Conservation (phyloP, 2,797 vertebrate species). For the Phoebastria nigripes region DNA sequence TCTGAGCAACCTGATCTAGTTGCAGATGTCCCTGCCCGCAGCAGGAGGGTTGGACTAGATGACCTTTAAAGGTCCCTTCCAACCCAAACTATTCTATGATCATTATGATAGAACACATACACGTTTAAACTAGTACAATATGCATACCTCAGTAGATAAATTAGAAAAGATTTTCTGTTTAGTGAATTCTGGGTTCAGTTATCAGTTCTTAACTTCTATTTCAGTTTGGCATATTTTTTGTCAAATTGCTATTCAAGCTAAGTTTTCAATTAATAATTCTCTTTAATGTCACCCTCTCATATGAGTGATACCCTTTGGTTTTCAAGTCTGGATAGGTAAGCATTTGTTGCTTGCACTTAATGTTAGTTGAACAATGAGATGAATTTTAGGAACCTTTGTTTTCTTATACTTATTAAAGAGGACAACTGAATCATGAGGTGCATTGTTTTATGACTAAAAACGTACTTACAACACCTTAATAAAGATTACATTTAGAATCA, state of each 20-base stretch:
- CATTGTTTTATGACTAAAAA: not conserved
- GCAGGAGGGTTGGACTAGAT: no score
- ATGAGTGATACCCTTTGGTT: not conserved
- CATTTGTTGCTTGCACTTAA: not conserved
- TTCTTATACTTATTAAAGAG: not conserved
- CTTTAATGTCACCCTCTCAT: not conserved
- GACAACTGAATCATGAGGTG: not conserved
- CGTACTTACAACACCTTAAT: not conserved
- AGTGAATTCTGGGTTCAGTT: not conserved
- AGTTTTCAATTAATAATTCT: not conserved
- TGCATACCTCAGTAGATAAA: not conserved
- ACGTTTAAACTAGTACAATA: not conserved
- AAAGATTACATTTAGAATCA: not conserved
- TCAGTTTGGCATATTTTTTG: not conserved
- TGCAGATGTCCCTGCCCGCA: no score
- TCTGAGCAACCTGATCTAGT: no score
- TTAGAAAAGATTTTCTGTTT: not conserved
- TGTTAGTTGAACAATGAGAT: not conserved
- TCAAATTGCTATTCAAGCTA: not conserved
- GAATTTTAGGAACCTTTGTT: not conserved
- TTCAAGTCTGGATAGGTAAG: not conserved
- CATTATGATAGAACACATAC: not conserved
- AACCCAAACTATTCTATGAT: not conserved
- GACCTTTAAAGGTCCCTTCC: no score
- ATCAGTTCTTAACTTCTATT: not conserved